Base-by-base conservation (phyloP, 30 jellyfish, hydroid and myxozoan genomes). In the Cassiopea xamachana region DNA sequence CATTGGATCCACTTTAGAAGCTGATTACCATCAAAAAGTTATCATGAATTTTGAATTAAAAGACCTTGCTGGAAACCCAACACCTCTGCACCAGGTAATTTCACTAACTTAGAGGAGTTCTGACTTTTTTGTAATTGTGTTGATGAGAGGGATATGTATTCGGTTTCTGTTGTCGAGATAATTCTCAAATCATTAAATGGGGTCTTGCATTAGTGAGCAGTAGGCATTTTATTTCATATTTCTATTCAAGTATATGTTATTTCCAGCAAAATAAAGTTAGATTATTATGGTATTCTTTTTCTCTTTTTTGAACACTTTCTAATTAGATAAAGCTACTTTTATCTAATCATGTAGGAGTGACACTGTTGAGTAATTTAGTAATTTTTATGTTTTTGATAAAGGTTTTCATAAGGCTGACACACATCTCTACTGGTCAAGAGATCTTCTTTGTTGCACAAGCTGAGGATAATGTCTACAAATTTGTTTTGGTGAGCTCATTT, bases 381-480 rank as follows among this genome's bases (percentile, higher is more conserved):
- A 2, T 51, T 9, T 51, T 4, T 9, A 2, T 51, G 9, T 51
- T 75, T 45, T 18, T 58, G 5, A 13, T 81, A 1, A 1, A 89
- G 92, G 93, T 97, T 5, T 95, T 95, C 89, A 79, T 95, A 0
- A 93, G 99, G 44, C 92, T 95, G 9, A 85, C 93, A 13, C 91
- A 91, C 75, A 81, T 81, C 69, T 89, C 75, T 18, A 91, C 99
- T 55, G 96, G 95, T 44, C 99, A 95, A 77, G 99, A 95, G 67
- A 90, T 95, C 90, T 95, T 95, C 90, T 95, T 95, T 91, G 98
- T 95, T 48, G 97, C 98, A 55, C 98, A 95, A 82, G 92, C 99
- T 39, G 98, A 95, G 18, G 95, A 90, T 70, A 84, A 95, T 77
- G 97, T 92, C 60, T 95, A 95, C 93, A 91, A 91, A 64, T 95